Evolutionary conservation across 2,797 vertebrate species (phyloP).

Genomic region (Pachyuromys duprasi): DNA sequence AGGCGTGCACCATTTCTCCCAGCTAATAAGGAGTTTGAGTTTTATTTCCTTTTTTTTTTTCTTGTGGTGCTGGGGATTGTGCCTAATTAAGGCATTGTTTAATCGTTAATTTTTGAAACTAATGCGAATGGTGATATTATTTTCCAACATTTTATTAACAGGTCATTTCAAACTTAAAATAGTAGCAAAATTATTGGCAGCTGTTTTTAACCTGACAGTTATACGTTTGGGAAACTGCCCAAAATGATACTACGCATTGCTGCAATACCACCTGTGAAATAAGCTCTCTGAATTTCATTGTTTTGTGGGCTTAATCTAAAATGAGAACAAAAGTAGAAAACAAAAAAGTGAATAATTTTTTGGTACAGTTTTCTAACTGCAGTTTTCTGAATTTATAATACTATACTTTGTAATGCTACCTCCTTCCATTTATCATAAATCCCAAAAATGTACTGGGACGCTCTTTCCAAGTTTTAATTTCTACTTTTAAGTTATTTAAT

Average conservation of each 20-base stretch:
- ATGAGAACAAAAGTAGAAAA: constrained; percentile 43
- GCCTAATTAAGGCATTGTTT: neutral
- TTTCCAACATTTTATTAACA: constrained; percentile 15
- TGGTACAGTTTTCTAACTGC: neutral
- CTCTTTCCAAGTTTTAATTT: constrained; percentile 5
- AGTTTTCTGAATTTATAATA: constrained; percentile 49
- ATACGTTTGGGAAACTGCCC: constrained; percentile 20
- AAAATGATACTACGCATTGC: neutral
- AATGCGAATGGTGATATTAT: neutral
- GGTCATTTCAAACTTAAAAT: constrained; percentile 49
- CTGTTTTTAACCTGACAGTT: constrained; percentile 45
- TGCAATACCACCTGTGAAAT: constrained; percentile 28
- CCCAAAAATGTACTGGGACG: neutral
- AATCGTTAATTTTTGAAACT: constrained; percentile 5
- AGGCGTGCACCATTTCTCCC: no score
- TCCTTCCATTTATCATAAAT: constrained; percentile 16
- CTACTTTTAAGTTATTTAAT: constrained; percentile 14
- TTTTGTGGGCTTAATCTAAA: constrained; percentile 30
- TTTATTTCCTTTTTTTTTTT: neutral
- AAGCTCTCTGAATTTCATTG: constrained; percentile 32
- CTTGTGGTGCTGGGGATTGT: neutral
- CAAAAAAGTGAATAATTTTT: neutral
- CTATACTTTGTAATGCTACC: neutral
- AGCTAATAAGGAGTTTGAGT: neutral
- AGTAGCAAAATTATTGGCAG: constrained; percentile 15